Base-by-base conservation (phyloP, 2,888 invertebrate genomes). In the Andrena minutula region DNA sequence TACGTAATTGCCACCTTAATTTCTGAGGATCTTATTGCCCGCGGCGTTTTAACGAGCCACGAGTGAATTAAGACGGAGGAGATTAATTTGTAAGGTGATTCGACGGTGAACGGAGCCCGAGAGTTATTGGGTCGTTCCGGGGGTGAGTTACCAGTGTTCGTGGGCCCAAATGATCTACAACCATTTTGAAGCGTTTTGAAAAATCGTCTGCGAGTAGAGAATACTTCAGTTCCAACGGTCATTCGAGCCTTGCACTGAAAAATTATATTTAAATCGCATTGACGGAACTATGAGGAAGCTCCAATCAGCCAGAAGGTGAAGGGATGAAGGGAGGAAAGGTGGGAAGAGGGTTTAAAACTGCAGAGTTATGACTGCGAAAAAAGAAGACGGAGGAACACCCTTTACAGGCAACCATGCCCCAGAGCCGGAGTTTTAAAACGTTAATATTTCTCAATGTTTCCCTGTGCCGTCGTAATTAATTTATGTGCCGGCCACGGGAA, bases 361-460 rank as follows among this genome's bases (percentile, higher is more conserved):
- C 12, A 66, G 63, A 68, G 56, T 69, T 63, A 73, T 53, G 60
- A 47, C 51, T 28, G 4, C 35, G 49, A 28, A 56, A 20, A 51
- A 70, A 16, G 12, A 41, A 75, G 66, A 76, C 2, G 58, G 53
- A 8, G 32, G 51, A 74, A 66, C n/a, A 61, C 35, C 23, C 53
- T 61, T 75, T 71, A 60, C 20, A 26, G 20, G 63, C 65, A 56
- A n/a, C 70, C 49, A 30, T 83, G 61, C 49, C 41, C 65, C 28
- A 10, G 51, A 23, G 64, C 65, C 56, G 12, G 56, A 30, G 78
- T 61, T 88, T 82, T 79, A 84, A 66, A 79, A 65, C 85, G 75
- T 82, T 88, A 83, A 90, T 90, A 89, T 85, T 87, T 88, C 82
- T 83, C 82, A 84, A 86, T 87, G 83, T 83, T 87, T 85, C 79